Conservation (phyloP, 2,888 invertebrate species). For the Mythimna loreyi region DNA sequence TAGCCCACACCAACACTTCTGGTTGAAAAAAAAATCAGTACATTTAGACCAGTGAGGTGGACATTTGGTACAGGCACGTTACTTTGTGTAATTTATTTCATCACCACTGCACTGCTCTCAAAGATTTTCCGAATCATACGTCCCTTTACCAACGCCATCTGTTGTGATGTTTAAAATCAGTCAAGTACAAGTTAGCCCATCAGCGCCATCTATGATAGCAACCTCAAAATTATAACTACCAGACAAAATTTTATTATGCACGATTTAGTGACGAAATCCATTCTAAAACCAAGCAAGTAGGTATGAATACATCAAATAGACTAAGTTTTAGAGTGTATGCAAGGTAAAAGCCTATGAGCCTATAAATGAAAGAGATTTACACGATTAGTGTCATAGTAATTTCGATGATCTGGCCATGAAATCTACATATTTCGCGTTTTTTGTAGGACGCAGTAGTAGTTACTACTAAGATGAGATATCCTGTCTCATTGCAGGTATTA, state of each 20-base stretch:
- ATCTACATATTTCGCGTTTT: background rate
- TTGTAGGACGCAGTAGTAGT: background rate
- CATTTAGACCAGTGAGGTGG: no score
- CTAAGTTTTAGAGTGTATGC: background rate
- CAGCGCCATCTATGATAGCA: background rate
- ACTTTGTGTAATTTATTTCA: no score
- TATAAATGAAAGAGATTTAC: no score
- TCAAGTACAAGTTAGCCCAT: background rate
- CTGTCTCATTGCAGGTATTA: background rate
- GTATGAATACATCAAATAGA: no score
- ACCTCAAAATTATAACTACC: background rate
- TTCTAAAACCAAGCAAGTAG: background rate
- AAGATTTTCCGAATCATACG: background rate
- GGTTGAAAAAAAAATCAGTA: no score
- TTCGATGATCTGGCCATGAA: no score
- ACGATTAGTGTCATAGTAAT: no score
- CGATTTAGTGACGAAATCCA: background rate
- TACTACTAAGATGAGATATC: no score
- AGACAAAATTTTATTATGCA: no score
- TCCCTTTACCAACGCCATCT: background rate
- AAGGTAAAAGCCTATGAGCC: background rate
- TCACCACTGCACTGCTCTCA: no score
- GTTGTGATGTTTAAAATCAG: background rate
- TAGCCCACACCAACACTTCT: no score
- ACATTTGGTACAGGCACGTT: no score